phyloP scores from a whole-genome alignment of 2,888 invertebrate genomes.

The Agonopterix arenella region DNA sequence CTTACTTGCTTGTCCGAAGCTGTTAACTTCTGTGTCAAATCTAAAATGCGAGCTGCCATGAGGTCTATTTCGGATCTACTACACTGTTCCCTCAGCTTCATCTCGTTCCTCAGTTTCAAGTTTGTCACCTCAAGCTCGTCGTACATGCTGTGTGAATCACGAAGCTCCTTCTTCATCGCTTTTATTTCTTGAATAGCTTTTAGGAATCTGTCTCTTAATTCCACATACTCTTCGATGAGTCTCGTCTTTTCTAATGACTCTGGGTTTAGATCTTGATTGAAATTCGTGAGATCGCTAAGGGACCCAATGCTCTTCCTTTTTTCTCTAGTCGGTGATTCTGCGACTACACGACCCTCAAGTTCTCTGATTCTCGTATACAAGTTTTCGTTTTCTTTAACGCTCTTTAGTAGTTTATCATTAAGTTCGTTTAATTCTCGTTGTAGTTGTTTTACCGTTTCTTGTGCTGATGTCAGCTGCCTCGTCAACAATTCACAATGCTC shows the following conservation, averaged over 20 bases:
- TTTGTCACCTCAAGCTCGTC: conserved; percentile 89
- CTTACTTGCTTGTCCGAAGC: conserved; percentile 89
- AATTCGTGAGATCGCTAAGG: conserved; percentile 86
- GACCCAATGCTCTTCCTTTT: conserved; percentile 85
- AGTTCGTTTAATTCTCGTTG: conserved; percentile 82
- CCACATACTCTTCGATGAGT: conserved; percentile 87
- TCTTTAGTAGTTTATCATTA: conserved; percentile 81
- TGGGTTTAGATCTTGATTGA: conserved; percentile 85
- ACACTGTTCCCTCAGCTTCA: conserved; percentile 79
- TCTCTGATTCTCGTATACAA: conserved; percentile 84
- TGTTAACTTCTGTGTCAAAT: conserved; percentile 87
- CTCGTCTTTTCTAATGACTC: conserved; percentile 85
- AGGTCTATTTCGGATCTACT: conserved; percentile 84
- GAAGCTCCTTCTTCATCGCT: conserved; percentile 87
- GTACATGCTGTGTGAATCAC: conserved; percentile 87
- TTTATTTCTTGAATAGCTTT: conserved; percentile 90
- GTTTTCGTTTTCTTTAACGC: conserved; percentile 86
- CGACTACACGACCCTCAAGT: conserved; percentile 77
- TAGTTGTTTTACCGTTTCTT: conserved; percentile 80
- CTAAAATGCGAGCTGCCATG: conserved; percentile 90
- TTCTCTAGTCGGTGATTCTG: conserved; percentile 72
- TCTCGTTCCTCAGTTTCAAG: conserved; percentile 83
- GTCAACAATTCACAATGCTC: conserved; percentile 80
- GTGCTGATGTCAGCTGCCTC: conserved; percentile 80
- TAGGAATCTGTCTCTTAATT: conserved; percentile 85